phyloP scores from a whole-genome alignment of 1,140 invertebrate genomes.

The Paraescarpia echinospica region DNA sequence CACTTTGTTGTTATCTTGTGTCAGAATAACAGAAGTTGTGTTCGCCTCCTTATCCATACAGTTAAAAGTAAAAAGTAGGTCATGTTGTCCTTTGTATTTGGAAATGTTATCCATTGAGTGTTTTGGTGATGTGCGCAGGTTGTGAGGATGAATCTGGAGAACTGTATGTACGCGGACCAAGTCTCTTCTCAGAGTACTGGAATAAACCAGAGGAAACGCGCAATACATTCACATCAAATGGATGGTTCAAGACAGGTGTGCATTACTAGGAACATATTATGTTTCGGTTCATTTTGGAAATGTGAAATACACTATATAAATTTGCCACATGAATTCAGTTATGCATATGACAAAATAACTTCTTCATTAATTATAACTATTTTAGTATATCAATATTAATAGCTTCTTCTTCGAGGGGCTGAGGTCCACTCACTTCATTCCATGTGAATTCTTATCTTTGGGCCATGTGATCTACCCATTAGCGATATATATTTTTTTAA shows the following conservation, averaged over 20 bases:
- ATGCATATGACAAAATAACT: too few species aligned
- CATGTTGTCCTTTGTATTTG: too few species aligned
- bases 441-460: too few species aligned
- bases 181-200: slow-evolving; percentile 79
- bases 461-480: too few species aligned
- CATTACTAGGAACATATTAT: slow-evolving; percentile 31
- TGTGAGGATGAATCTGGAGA: slow-evolving; percentile 62
- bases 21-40: not conserved
- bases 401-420: too few species aligned
- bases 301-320: too few species aligned
- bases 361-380: too few species aligned
- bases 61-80: not conserved
- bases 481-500: too few species aligned
- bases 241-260: slow-evolving; percentile 84
- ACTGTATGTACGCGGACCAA: slow-evolving; percentile 74
- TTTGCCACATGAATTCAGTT: too few species aligned
- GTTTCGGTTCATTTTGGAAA: not conserved
- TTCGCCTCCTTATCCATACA: not conserved
- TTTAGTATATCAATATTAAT: too few species aligned
- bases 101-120: not conserved
- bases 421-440: too few species aligned
- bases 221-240: slow-evolving; percentile 74
- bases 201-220: slow-evolving; percentile 71
- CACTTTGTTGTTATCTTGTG: not conserved
- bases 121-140: not conserved